Evolutionary conservation across 2,797 vertebrate genomes (phyloP).

Genomic region (Myotis pilosus): DNA sequence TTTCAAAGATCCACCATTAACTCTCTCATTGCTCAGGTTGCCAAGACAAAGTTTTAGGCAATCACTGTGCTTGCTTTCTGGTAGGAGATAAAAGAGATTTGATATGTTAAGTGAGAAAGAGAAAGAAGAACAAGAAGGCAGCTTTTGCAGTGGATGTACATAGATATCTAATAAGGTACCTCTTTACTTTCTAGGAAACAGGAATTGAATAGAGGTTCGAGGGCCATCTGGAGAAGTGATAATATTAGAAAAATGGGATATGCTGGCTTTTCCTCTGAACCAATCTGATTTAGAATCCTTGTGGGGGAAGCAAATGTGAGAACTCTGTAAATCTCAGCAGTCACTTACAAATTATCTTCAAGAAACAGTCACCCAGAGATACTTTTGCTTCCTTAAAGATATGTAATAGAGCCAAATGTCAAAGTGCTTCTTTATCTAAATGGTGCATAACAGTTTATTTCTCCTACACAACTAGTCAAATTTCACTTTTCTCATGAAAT

Average conservation of each 20-base stretch:
- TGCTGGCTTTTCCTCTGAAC: slow-evolving; percentile 75
- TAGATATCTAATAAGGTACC: slow-evolving; percentile 46
- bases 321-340: slow-evolving; percentile 71
- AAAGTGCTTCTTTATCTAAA: background rate
- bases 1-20: slow-evolving; percentile 83
- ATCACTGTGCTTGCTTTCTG: slow-evolving; percentile 66
- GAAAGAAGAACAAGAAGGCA: slow-evolving; percentile 54
- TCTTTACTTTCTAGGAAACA: slow-evolving; percentile 73
- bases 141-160: slow-evolving; percentile 31
- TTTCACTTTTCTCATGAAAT: slow-evolving; percentile 46
- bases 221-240: slow-evolving; percentile 78
- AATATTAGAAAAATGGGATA: slow-evolving; percentile 77
- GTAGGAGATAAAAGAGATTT: slow-evolving; percentile 68
- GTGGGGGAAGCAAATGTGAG: slow-evolving; percentile 78
- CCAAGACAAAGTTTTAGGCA: slow-evolving; percentile 78
- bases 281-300: slow-evolving; percentile 76
- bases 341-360: slow-evolving; percentile 68
- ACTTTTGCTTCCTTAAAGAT: slow-evolving; percentile 62
- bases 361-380: slow-evolving; percentile 60
- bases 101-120: slow-evolving; percentile 13
- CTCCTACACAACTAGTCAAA: slow-evolving; percentile 46
- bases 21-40: slow-evolving; percentile 81
- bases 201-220: slow-evolving; percentile 68
- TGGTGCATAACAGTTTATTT: slow-evolving; percentile 25
- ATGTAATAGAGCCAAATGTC: slow-evolving; percentile 33